Evolutionary conservation across 1,140 invertebrate species (phyloP).

Genomic region (Pachypeltis micranthus): DNA sequence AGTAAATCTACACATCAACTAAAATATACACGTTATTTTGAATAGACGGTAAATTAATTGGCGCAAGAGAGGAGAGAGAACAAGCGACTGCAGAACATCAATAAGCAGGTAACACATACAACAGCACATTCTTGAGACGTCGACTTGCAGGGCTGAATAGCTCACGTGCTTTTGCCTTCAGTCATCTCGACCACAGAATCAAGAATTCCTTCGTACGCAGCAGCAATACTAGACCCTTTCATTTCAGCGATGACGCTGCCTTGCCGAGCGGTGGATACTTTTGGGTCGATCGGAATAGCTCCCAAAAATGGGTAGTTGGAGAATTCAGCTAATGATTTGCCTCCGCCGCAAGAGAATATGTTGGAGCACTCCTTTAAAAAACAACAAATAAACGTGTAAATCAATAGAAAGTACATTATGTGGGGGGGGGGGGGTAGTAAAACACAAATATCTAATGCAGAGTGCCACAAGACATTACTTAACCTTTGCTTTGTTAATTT

Average conservation of each 20-base stretch:
- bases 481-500: too few relatives aligned
- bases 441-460: too few relatives aligned
- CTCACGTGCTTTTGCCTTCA: too few relatives aligned
- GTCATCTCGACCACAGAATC: background rate
- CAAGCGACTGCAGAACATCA: too few relatives aligned
- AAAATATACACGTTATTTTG: background rate
- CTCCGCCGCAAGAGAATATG: conserved; percentile 77
- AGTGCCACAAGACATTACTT: too few relatives aligned
- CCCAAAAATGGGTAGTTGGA: conserved; percentile 60
- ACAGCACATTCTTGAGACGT: too few relatives aligned
- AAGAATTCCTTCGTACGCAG: background rate
- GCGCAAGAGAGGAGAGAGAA: background rate
- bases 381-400: conserved; percentile 8
- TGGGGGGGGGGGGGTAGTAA: too few relatives aligned
- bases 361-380: conserved; percentile 50
- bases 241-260: background rate
- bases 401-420: too few relatives aligned
- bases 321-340: conserved; percentile 46
- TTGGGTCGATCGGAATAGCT: conserved; percentile 65
- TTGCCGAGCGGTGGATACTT: conserved; percentile 40
- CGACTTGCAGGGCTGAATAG: too few relatives aligned
- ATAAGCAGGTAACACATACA: too few relatives aligned
- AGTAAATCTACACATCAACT: background rate
- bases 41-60: background rate
- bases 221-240: background rate